These are phyloP conservation scores for Drosophila macrospina DNA, from an alignment of 2,888 invertebrate genomes.

Conservation along the genomic window DNA sequence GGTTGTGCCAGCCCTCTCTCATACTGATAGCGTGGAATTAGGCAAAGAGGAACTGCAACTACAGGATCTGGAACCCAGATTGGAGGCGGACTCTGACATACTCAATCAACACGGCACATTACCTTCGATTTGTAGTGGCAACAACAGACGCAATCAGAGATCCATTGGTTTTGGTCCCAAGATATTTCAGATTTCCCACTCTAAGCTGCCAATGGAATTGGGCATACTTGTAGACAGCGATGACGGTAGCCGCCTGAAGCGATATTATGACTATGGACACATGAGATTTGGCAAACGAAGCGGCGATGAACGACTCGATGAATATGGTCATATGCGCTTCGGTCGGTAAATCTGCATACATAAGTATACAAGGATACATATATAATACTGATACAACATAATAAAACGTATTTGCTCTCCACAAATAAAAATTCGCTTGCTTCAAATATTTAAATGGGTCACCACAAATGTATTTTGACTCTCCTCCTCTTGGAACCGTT, in stretches of 20 bases:
- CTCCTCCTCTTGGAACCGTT: too few relatives aligned
- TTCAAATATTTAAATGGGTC: neutral
- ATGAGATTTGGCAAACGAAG: constrained; percentile 88
- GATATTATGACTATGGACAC: constrained; percentile 91
- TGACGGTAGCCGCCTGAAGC: constrained; percentile 85
- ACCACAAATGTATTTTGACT: too few relatives aligned
- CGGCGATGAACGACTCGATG: constrained; percentile 89
- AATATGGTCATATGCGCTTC: constrained; percentile 91
- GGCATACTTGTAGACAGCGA: constrained; percentile 83
- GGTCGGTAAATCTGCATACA: constrained; percentile 84
- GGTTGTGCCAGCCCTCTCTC: constrained; percentile 16
- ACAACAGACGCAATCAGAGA: constrained; percentile 67
- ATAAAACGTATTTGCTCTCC: constrained; percentile 45
- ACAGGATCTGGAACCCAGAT: constrained; percentile 53
- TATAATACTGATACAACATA: constrained; percentile 20
- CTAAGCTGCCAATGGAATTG: constrained; percentile 82
- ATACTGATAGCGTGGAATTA: constrained; percentile 40
- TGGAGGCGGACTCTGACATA: constrained; percentile 37
- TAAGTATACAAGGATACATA: neutral
- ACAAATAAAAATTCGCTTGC: constrained; percentile 10
- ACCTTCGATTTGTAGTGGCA: constrained; percentile 28
- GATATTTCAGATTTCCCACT: constrained; percentile 73
- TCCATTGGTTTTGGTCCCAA: constrained; percentile 65
- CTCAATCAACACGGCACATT: constrained; percentile 22
- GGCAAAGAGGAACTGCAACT: constrained; percentile 58